Base-by-base conservation (phyloP, 2,113 vertebrate genomes). In the Diphyllodes magnificus region DNA sequence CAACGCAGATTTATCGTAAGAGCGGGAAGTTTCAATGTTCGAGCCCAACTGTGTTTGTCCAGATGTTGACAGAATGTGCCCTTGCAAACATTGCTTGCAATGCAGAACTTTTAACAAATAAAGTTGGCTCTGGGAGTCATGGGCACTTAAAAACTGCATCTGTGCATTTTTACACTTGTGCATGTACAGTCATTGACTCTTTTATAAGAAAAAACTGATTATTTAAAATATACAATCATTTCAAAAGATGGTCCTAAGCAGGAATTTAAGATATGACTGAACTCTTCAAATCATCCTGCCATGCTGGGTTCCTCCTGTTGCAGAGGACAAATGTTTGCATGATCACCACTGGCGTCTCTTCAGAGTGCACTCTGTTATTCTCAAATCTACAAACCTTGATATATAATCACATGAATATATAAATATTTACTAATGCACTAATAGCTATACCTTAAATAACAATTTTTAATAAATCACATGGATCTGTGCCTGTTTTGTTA, bases 1-100 rank as follows among this genome's bases (percentile, higher is more conserved):
- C 11, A 2, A 1, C 11, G 0, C 1, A 1, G 72, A 17, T 23
- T 31, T 54, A 1, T 16, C 1, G 1, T 2, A 49, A 51, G 3
- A 12, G 22, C 1, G 35, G 24, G 11, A 27, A 14, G 9, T 49
- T 59, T 25, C 23, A 19, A 2, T 5, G 40, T 35, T 45, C 0
- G 1, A 69, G 47, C 17, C 31, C 25, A 42, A 3, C 12, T 15
- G 5, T 3, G 10, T 44, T 82, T 70, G 9, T 35, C 20, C 1
- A 12, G 47, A 7, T 0, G 1, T 8, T 16, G 31, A 13, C 4
- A 40, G 56, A 53, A 40, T 0, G 6, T 1, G 6, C 1, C 8
- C 44, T 39, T 54, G 47, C 15, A n/a, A 71, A 44, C 3, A 1
- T 2, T 18, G 42, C 5, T 44, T 23, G 37, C 37, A 51, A 44